These are phyloP conservation scores for Meteorus cinctellus DNA, from an alignment of 2,888 invertebrate genomes.

Conservation along the genomic window DNA sequence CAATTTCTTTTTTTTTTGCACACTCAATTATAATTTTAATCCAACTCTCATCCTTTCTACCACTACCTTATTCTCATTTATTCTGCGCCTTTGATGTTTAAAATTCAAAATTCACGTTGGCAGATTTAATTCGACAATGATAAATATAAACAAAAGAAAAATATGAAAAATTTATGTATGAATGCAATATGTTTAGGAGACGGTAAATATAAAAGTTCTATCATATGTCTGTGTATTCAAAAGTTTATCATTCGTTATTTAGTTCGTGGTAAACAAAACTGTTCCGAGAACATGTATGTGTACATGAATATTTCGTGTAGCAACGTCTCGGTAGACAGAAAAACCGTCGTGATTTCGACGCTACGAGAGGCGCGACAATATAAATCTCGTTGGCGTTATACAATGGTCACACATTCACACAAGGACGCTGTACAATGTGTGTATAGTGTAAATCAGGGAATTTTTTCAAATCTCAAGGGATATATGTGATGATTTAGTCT, in stretches of 20 bases:
- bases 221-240: not conserved
- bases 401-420: constrained; percentile 53
- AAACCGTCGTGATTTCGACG: constrained; percentile 5
- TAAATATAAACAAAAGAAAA: not conserved
- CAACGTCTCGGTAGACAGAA: constrained; percentile 11
- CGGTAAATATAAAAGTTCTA: constrained; percentile 6
- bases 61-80: not conserved
- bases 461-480: constrained; percentile 70
- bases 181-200: not conserved
- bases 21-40: constrained; percentile 10
- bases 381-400: not conserved
- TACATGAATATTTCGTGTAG: not conserved
- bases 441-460: constrained; percentile 70
- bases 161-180: not conserved
- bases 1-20: constrained; percentile 38
- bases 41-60: not conserved
- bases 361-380: constrained; percentile 19
- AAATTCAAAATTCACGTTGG: not conserved
- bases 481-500: constrained; percentile 64
- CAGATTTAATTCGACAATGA: constrained; percentile 1
- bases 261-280: constrained; percentile 15
- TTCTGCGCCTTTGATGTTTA: constrained; percentile 2
- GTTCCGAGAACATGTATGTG: not conserved
- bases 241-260: constrained; percentile 18
- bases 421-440: constrained; percentile 52